Conservation (phyloP, 1,140 invertebrate genomes). For the Eupristina koningsbergeri region DNA sequence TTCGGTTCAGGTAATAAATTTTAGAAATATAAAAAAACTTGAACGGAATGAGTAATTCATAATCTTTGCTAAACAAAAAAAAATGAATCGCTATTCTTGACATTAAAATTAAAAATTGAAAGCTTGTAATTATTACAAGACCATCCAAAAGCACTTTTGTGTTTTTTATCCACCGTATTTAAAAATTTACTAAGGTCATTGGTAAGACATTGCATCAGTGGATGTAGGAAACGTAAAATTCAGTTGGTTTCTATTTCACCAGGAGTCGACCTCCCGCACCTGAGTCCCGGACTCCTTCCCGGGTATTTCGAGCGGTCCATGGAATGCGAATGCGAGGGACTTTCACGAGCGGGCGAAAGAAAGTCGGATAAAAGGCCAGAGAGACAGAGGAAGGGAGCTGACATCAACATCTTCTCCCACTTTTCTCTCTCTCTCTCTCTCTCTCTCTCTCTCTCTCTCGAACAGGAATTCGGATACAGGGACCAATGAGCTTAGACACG, state of each 20-base stretch:
- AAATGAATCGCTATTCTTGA: too few relatives aligned
- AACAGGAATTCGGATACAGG: constrained; percentile 56
- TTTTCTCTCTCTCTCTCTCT: constrained; percentile 29
- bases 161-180: too few relatives aligned
- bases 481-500: constrained; percentile 56
- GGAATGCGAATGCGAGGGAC: constrained; percentile 55
- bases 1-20: too few relatives aligned
- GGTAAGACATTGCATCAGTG: not conserved
- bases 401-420: constrained; percentile 51
- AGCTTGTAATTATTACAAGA: too few relatives aligned
- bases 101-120: too few relatives aligned
- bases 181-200: too few relatives aligned
- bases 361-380: constrained; percentile 54
- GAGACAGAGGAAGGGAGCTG: constrained; percentile 15
- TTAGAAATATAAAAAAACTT: too few relatives aligned
- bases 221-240: not conserved
- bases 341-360: constrained; percentile 49
- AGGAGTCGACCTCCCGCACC: not conserved
- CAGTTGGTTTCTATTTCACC: constrained; percentile 9
- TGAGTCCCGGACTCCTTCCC: not conserved
- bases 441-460: constrained; percentile 46
- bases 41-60: too few relatives aligned
- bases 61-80: too few relatives aligned
- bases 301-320: constrained; percentile 29
- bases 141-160: too few relatives aligned